Evolutionary conservation across 2,797 vertebrate genomes (phyloP), one percentile per base, ranked within the genome.

Genomic region (Pteropus rufus): DNA sequence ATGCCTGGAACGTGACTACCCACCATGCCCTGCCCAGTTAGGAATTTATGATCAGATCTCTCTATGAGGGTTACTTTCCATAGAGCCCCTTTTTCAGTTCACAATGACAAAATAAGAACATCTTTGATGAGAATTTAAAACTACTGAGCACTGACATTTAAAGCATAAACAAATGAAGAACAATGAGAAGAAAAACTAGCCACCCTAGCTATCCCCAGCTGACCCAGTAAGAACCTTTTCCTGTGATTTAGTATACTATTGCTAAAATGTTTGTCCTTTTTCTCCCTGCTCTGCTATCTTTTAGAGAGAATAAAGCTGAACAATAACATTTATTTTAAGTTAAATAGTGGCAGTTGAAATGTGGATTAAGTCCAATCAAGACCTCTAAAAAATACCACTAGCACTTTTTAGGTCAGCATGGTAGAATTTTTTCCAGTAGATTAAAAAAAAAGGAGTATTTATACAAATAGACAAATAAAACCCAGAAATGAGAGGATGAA

Each of bases 301-400:
- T 73, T 65, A 60, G 44, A 65, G 67, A 96, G 15, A 19, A 49
- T 24, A 49, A 54, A 16, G 1, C 83, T 79, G 92, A 94, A 70
- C 46, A 83, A 70, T 79, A 80, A 52, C 15, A 46, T 85, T 72
- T 81, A 69, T 75, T 92, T 86, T 75, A 94, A 69, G 39, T 70
- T 90, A 94, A 89, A 93, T 58, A 41, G n/a, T 70, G 26, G 36
- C 60, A 58, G 36, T 52, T 87, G 44, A 84, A 97, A 91, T 49
- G 76, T 49, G 56, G 23, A 93, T 92, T 65, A 83, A 93, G 44
- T 73, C 10, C 36, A 96, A 65, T 72, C 46, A 67, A 97, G 84
- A 91, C 29, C 21, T 41, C 60, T 39, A 19, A 41, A 79, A 90
- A 70, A 12, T 39, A 24, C 52, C 31, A 82, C 31, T 14, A 54